Conservation (phyloP, 2,797 vertebrate genomes). For the Sebastes alutus region DNA sequence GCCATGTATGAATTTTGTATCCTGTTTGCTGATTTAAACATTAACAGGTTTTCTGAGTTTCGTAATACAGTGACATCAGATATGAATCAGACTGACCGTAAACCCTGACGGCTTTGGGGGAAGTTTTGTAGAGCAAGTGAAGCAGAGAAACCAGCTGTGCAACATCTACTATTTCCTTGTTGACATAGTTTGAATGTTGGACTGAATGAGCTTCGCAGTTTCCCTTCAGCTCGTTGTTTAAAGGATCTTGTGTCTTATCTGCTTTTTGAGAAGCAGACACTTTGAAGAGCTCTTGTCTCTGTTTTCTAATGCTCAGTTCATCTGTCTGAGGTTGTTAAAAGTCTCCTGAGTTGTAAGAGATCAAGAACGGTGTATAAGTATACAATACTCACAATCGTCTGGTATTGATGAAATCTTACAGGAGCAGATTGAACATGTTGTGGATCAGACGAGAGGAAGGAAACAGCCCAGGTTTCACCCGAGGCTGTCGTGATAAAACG, state of each 20-base stretch:
- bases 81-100: neutral
- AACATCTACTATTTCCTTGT: constrained; percentile 29
- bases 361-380: neutral
- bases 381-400: neutral
- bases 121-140: neutral
- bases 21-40: neutral
- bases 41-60: neutral
- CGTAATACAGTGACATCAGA: neutral
- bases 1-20: neutral
- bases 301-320: neutral
- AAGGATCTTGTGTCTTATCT: neutral
- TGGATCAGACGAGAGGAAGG: constrained; percentile 4
- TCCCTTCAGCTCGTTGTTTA: neutral
- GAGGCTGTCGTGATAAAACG: neutral
- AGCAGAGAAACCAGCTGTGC: constrained; percentile 46
- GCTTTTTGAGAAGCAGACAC: neutral
- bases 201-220: neutral
- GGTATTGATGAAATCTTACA: constrained; percentile 16
- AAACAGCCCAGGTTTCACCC: constrained; percentile 18
- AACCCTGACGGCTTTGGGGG: neutral
- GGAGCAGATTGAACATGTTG: neutral
- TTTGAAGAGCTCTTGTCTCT: neutral
- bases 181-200: constrained; percentile 18
- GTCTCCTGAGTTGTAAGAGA: neutral
- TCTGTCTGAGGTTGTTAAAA: neutral